Conservation (phyloP, 2,113 vertebrate species). For the Thalassoma bifasciatum region DNA sequence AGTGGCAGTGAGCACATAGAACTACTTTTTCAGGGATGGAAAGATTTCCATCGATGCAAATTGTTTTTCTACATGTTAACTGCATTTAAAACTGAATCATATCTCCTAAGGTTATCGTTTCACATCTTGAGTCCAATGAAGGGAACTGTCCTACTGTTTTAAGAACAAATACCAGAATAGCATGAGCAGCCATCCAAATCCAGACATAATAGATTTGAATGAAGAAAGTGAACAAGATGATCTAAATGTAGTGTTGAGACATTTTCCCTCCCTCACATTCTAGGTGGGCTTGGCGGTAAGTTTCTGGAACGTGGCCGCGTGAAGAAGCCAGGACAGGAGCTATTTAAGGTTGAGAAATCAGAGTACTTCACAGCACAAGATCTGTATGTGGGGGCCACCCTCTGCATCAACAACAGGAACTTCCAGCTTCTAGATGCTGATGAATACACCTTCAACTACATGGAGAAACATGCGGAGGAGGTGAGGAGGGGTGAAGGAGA, state of each 20-base stretch:
- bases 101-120: background rate
- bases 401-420: constrained; percentile 85
- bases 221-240: too few species aligned
- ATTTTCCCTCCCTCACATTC: too few species aligned
- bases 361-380: constrained; percentile 88
- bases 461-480: constrained; percentile 90
- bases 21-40: background rate
- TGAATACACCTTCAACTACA: constrained; percentile 90
- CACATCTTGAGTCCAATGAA: constrained; percentile 1
- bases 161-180: background rate
- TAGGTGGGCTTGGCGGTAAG: constrained; percentile 89
- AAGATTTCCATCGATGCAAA: constrained; percentile 13
- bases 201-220: too few species aligned
- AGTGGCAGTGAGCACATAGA: background rate
- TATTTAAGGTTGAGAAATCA: constrained; percentile 88
- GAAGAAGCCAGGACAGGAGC: constrained; percentile 90
- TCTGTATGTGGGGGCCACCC: constrained; percentile 87
- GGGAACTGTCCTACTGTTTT: background rate
- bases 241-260: background rate
- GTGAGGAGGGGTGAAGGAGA: constrained; percentile 68
- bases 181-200: too few species aligned
- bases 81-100: background rate
- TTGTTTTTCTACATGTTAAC: constrained; percentile 5
- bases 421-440: constrained; percentile 90
- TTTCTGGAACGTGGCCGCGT: constrained; percentile 88